These are phyloP conservation scores for Diabrotica virgifera DNA, from an alignment of 1,140 invertebrate genomes.

Conservation along the genomic window DNA sequence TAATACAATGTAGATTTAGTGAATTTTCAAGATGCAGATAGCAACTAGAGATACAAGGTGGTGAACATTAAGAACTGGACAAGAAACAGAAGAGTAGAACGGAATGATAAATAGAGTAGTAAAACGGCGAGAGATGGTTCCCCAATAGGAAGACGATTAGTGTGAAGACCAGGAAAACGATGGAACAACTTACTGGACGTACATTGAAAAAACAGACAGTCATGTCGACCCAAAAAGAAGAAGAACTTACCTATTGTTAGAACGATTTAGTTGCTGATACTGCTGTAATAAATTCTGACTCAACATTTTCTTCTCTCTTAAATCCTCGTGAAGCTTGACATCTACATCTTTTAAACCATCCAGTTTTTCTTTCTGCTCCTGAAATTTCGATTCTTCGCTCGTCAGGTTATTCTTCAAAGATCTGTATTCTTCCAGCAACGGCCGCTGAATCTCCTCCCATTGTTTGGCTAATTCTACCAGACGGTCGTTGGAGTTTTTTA, in stretches of 20 bases:
- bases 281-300: slow-evolving; percentile 60
- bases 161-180: too few species aligned
- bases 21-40: too few species aligned
- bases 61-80: too few species aligned
- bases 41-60: too few species aligned
- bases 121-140: too few species aligned
- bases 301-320: slow-evolving; percentile 59
- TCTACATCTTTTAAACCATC: slow-evolving; percentile 55
- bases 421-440: slow-evolving; percentile 62
- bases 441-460: slow-evolving; percentile 67
- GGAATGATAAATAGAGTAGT: too few species aligned
- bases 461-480: slow-evolving; percentile 61
- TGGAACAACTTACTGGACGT: too few species aligned
- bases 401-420: slow-evolving; percentile 51
- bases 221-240: too few species aligned
- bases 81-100: too few species aligned
- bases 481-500: slow-evolving; percentile 60
- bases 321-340: slow-evolving; percentile 57
- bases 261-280: slow-evolving; percentile 63
- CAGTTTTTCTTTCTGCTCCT: slow-evolving; percentile 55
- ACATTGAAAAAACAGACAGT: too few species aligned
- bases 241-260: slow-evolving; percentile 54
- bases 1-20: too few species aligned
- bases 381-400: slow-evolving; percentile 47
- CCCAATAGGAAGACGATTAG: too few species aligned